Evolutionary conservation across 2,113 vertebrate genomes (phyloP).

Genomic region (Xerus inauris): DNA sequence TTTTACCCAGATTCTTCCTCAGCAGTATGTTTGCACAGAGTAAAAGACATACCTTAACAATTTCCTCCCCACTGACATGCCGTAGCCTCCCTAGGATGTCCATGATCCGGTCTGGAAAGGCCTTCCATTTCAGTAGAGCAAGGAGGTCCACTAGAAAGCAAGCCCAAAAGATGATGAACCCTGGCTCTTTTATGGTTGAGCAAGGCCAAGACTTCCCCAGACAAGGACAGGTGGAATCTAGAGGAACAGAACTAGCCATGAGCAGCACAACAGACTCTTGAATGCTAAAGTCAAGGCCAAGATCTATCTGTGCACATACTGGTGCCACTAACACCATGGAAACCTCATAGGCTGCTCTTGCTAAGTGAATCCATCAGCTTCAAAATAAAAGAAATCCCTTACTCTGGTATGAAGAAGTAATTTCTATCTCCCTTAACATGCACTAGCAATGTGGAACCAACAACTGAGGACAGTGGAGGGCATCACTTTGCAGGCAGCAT

Average conservation of each 20-base stretch:
- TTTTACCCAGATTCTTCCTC: not conserved
- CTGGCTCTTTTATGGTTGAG: not conserved
- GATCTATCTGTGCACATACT: not conserved
- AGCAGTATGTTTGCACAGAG: not conserved
- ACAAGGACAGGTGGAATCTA: not conserved
- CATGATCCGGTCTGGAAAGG: slow-evolving; percentile 95
- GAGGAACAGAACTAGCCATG: not conserved
- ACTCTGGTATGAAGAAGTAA: not conserved
- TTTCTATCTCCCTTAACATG: not conserved
- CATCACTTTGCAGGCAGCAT: not conserved
- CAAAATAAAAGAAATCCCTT: not conserved
- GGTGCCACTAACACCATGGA: not conserved
- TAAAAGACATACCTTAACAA: slow-evolving; percentile 92
- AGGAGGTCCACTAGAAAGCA: slow-evolving; percentile 93
- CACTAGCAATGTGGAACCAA: not conserved
- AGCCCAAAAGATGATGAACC: slow-evolving; percentile 29
- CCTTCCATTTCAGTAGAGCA: slow-evolving; percentile 97
- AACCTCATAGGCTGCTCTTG: not conserved
- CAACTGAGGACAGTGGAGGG: not conserved
- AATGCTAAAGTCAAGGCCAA: not conserved
- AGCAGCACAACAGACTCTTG: not conserved
- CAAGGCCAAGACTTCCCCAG: not conserved
- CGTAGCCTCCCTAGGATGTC: slow-evolving; percentile 95
- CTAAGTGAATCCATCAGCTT: not conserved
- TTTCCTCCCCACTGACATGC: slow-evolving; percentile 96